Evolutionary conservation across 2,113 vertebrate genomes (phyloP), one percentile per base, ranked within the genome.

Genomic region (Egretta garzetta): DNA sequence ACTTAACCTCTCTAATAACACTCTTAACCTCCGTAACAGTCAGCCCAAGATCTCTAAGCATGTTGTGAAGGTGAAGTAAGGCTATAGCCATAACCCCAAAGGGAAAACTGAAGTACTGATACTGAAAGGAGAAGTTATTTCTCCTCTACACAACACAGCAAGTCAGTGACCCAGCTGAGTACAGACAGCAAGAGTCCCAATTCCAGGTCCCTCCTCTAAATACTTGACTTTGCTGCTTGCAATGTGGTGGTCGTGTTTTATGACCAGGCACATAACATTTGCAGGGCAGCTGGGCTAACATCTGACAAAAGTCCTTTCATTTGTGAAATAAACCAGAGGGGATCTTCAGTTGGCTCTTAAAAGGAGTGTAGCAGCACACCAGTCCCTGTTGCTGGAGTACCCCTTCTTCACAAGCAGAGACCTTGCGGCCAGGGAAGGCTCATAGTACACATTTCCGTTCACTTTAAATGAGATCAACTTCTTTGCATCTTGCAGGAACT

Each of bases 141-240:
- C 66, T 80, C 58, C 67, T 64, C 53, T 73, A 58, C 24, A 22
- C 1, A 3, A 76, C 67, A 76, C 14, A 56, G 21, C 0, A 0
- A 73, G 52, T 70, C 75, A 58, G 53, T 45, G 71, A 90, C 24
- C 18, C 50, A 70, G 50, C 24, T 12, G 0, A 77, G 41, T 33
- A 62, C 55, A 91, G n/a, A 80, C 24, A 73, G 49, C 50, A 91
- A 58, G 22, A 63, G 33, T 43, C 45, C 67, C 45, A 88, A 7
- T 11, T 82, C 45, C 28, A 73, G 37, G 15, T 37, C 43, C 13
- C 50, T 35, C 68, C 35, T 73, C 53, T 52, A 62, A 73, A 76
- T 27, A n/a, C 28, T 23, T 22, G 22, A 71, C 27, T 39, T 89
- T 32, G 23, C 50, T 66, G 27, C 33, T 73, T 80, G 82, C 23